Conservation (phyloP, 2,797 vertebrate genomes). For the Helostoma temminkii region DNA sequence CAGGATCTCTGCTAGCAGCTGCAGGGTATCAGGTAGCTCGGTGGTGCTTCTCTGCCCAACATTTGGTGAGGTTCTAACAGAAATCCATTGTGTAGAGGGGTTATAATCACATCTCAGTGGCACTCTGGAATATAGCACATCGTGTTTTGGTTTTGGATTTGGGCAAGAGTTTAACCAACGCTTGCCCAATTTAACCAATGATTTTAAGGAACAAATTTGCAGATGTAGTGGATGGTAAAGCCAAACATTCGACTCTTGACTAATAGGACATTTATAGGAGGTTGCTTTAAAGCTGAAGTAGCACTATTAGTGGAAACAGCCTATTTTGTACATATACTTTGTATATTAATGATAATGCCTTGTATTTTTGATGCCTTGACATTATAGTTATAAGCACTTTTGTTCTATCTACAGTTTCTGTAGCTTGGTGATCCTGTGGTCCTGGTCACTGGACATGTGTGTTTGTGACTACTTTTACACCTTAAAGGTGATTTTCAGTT, state of each 20-base stretch:
- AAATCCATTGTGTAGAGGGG: constrained; percentile 67
- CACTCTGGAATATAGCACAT: constrained; percentile 35
- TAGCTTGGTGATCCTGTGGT: too few relatives aligned
- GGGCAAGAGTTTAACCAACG: not conserved
- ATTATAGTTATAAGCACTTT: too few relatives aligned
- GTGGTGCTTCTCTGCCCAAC: constrained; percentile 42
- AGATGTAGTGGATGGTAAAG: constrained; percentile 8
- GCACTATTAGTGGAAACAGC: too few relatives aligned
- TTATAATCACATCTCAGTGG: constrained; percentile 49
- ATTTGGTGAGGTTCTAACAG: constrained; percentile 71
- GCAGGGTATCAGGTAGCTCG: constrained; percentile 69
- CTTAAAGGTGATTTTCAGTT: not conserved
- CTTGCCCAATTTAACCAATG: too few relatives aligned
- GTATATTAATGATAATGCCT: not conserved
- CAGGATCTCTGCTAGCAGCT: constrained; percentile 69
- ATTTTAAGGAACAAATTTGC: constrained; percentile 13
- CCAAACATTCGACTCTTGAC: not conserved
- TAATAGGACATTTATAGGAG: not conserved
- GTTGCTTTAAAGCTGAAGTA: not conserved
- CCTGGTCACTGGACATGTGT: too few relatives aligned
- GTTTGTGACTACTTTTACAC: not conserved
- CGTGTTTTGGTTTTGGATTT: constrained; percentile 43
- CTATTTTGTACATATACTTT: too few relatives aligned
- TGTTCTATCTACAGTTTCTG: too few relatives aligned
- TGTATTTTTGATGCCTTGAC: too few relatives aligned